These are phyloP conservation scores for Ephialtes manifestator DNA, from an alignment of 2,888 invertebrate species.

Conservation along the genomic window DNA sequence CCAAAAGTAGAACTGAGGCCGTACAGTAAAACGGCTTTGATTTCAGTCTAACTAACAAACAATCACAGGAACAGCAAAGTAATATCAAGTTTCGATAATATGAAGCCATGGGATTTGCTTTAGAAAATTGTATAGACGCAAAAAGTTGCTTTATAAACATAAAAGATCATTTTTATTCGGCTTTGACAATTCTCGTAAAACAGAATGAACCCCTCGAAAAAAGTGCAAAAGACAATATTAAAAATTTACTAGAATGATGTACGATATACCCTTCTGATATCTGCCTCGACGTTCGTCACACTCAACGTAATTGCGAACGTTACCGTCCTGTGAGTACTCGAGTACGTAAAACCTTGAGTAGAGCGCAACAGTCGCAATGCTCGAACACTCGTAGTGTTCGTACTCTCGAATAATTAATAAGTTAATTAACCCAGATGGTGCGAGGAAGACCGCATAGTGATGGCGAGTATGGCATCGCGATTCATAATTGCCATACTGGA, in stretches of 20 bases:
- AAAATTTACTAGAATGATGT: not conserved
- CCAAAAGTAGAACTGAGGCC: too few species aligned
- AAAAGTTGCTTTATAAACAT: not conserved
- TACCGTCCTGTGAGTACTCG: not conserved
- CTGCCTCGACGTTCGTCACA: slow-evolving; percentile 22
- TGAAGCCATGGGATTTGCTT: not conserved
- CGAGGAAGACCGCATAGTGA: slow-evolving; percentile 2
- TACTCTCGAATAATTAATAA: slow-evolving; percentile 55
- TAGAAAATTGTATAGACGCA: not conserved
- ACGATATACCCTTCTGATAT: not conserved
- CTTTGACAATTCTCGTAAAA: not conserved
- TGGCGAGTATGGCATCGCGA: not conserved
- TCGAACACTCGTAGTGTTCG: not conserved
- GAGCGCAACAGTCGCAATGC: not conserved
- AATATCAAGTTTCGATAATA: too few species aligned
- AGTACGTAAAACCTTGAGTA: not conserved
- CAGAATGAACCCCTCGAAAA: not conserved
- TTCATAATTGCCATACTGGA: slow-evolving; percentile 5
- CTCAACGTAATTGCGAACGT: slow-evolving; percentile 30
- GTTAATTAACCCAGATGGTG: slow-evolving; percentile 56
- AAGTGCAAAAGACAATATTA: too few species aligned
- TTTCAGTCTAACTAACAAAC: too few species aligned
- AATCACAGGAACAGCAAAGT: too few species aligned
- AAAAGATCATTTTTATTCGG: not conserved
- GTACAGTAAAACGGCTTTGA: too few species aligned